phyloP scores from a whole-genome alignment of 2,797 vertebrate species.

The Manis crassicaudata region DNA sequence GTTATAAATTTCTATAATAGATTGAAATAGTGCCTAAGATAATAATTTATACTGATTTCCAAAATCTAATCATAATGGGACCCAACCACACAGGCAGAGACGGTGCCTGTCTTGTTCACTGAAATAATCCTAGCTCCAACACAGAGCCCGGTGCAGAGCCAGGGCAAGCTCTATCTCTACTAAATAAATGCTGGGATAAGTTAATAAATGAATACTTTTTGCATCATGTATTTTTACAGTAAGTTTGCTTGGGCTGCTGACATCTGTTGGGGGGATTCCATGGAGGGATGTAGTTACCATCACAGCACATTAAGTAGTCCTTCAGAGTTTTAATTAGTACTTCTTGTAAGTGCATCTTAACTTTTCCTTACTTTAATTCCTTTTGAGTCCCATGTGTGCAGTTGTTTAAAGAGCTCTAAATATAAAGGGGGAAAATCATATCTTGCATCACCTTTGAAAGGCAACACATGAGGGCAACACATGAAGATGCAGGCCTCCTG shows the following conservation, averaged over 20 bases:
- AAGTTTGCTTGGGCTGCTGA: not conserved
- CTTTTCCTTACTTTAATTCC: constrained; percentile 23
- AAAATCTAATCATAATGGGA: not conserved
- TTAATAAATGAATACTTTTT: not conserved
- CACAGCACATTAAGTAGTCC: not conserved
- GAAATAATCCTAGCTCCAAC: not conserved
- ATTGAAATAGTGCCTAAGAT: not conserved
- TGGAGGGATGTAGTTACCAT: not conserved
- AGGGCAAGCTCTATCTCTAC: not conserved
- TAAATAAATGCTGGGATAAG: not conserved
- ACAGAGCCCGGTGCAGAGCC: not conserved
- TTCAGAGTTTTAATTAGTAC: not conserved
- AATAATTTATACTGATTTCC: not conserved
- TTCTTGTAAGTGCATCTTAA: not conserved
- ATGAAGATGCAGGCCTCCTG: not conserved
- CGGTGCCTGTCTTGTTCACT: not conserved
- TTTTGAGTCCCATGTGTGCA: not conserved
- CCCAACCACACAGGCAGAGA: not conserved
- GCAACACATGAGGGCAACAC: not conserved
- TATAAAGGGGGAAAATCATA: not conserved
- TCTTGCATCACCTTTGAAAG: not conserved
- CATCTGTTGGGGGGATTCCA: not conserved
- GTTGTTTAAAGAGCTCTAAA: constrained; percentile 53
- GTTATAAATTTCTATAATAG: not conserved
- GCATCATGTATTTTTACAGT: not conserved